Evolutionary conservation across 2,797 vertebrate genomes (phyloP).

Genomic region (Helicolenus hilgendorfi): DNA sequence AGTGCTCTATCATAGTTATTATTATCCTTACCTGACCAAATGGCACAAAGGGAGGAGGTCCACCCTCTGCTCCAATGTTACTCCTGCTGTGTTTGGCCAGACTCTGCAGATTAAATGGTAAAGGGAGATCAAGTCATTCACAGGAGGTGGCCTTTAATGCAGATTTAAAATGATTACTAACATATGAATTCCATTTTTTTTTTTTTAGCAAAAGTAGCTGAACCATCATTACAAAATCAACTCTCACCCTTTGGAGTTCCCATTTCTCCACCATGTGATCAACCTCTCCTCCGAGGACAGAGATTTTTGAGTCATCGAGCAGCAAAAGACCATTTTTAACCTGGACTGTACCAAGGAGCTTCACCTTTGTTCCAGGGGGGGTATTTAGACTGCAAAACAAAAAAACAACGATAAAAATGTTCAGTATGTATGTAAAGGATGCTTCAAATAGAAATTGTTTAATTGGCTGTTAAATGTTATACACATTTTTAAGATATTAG

Average conservation of each 20-base stretch:
- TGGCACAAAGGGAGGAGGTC: conserved; percentile 97
- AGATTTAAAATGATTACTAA: conserved; percentile 19
- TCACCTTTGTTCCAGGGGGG: conserved; percentile 98
- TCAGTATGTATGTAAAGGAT: not conserved
- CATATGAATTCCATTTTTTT: not conserved
- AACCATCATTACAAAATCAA: conserved; percentile 4
- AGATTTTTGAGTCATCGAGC: conserved; percentile 95
- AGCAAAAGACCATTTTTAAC: conserved; percentile 97
- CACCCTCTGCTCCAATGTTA: conserved; percentile 97
- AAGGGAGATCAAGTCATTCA: not conserved
- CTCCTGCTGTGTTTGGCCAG: conserved; percentile 97
- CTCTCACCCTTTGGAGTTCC: conserved; percentile 98
- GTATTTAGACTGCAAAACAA: conserved; percentile 92
- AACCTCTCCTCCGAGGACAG: conserved; percentile 97
- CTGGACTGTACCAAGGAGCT: conserved; percentile 93
- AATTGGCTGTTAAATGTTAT: not conserved
- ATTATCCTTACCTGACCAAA: conserved; percentile 95
- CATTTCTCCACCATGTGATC: conserved; percentile 99
- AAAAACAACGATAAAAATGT: not conserved
- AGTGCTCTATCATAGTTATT: not conserved
- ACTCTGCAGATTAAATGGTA: conserved; percentile 89
- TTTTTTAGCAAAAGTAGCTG: not conserved
- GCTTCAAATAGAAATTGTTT: not conserved
- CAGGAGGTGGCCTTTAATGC: not conserved
- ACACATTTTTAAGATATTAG: conserved; percentile 35